These are phyloP conservation scores for Tortrix viridana DNA, from an alignment of 2,888 invertebrate genomes.

Conservation along the genomic window DNA sequence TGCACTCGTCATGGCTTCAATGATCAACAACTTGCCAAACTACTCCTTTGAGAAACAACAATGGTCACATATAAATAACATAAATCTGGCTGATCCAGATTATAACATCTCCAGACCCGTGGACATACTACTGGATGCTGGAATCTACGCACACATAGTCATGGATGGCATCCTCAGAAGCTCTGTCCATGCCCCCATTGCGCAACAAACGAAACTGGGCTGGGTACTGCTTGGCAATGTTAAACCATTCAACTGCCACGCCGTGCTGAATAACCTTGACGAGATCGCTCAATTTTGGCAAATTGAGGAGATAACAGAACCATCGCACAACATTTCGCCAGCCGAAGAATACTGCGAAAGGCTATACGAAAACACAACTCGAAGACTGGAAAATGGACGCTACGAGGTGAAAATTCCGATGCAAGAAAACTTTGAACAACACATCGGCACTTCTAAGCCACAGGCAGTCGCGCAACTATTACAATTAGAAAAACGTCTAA, in stretches of 20 bases:
- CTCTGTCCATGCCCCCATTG: neutral
- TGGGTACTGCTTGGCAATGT: constrained; percentile 9
- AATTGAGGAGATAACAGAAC: constrained; percentile 1
- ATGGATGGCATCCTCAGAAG: constrained; percentile 5
- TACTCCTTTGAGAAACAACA: constrained; percentile 9
- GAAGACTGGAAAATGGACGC: too few relatives aligned
- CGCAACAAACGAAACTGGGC: neutral
- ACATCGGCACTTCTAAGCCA: too few relatives aligned
- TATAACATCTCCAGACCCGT: constrained; percentile 14
- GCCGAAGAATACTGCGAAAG: neutral
- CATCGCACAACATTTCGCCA: neutral
- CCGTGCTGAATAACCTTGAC: constrained; percentile 12
- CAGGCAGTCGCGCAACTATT: too few relatives aligned
- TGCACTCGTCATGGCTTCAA: constrained; percentile 10
- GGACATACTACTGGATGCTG: constrained; percentile 15
- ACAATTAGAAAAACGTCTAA: too few relatives aligned
- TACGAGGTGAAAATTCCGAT: too few relatives aligned
- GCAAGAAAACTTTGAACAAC: too few relatives aligned
- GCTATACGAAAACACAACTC: constrained; percentile 1
- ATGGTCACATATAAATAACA: constrained; percentile 5
- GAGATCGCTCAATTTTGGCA: constrained; percentile 9
- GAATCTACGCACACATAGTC: constrained; percentile 11
- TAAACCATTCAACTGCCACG: constrained; percentile 21
- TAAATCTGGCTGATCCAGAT: constrained; percentile 7
- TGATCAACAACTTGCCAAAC: constrained; percentile 12